Evolutionary conservation across 2,797 vertebrate genomes (phyloP), one percentile per base, ranked within the genome.

Genomic region (Lepidocolaptes lacrymiger): DNA sequence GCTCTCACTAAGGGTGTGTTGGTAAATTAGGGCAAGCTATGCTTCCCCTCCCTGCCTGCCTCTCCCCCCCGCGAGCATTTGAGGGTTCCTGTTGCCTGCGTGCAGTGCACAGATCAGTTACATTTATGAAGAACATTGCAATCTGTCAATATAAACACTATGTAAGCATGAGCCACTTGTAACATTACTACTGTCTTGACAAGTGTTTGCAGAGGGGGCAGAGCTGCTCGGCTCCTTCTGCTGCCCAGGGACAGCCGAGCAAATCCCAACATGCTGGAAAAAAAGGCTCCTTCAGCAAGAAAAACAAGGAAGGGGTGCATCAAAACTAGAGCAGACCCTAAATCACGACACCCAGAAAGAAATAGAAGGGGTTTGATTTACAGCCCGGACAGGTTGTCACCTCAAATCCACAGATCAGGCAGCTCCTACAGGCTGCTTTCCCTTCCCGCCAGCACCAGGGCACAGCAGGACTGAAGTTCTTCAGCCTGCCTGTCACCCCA

Each of bases 51-150:
- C 93, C 94, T 84, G 66, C 43, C 43, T 44, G 43, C 64, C 43
- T 41, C 67, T 68, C 89, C 74, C 80, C 73, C 84, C 41, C 37
- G 0, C 34, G 46, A 80, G 95, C 87, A 96, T 95, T 96, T 89
- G 54, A 95, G 96, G 95, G 96, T 94, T 96, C 94, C 96, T 92
- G 91, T 76, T 96, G 96, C 96, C 96, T 96, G 96, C 95, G 91
- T 96, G 96, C 95, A 73, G 93, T 1, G 39, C 24, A 23, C 14
- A 4, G 92, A 92, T 95, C 93, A 21, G 89, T 94, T 94, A 89
- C 95, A 48, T 94, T 95, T 89, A 92, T 68, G 91, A 90, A 94
- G 95, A 95, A 96, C 96, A 96, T 93, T 95, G 96, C 95, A 95
- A 96, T 95, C 94, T 95, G 95, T 96, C 94, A 96, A 97, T 95